Conservation (phyloP, 2,888 invertebrate species). For the Conops quadrifasciatus region DNA sequence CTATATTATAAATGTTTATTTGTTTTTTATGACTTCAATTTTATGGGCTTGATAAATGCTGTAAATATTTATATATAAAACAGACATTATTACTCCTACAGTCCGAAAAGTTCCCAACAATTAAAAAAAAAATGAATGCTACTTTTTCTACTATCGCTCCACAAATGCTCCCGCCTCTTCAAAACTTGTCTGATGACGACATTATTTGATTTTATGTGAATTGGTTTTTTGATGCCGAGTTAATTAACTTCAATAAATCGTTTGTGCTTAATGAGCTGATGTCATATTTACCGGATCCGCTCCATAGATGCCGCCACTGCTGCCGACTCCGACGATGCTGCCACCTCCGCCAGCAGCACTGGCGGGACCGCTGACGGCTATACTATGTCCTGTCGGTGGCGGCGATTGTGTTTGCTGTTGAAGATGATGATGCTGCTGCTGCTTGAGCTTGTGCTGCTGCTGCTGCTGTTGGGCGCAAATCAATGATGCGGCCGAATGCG, state of each 20-base stretch:
- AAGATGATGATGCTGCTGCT: constrained; percentile 26
- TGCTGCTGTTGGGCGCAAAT: constrained; percentile 45
- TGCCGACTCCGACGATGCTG: constrained; percentile 54
- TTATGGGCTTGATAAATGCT: too few species aligned
- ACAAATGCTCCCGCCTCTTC: too few species aligned
- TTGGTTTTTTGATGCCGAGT: too few species aligned
- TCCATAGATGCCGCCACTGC: constrained; percentile 45
- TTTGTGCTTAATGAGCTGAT: not conserved
- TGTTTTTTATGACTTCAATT: too few species aligned
- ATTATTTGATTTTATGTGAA: too few species aligned
- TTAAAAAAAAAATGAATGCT: too few species aligned
- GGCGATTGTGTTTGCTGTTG: constrained; percentile 46
- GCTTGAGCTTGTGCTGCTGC: constrained; percentile 44
- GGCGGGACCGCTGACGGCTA: constrained; percentile 39
- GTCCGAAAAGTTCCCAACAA: too few species aligned
- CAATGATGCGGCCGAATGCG: constrained; percentile 43
- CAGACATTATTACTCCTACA: too few species aligned
- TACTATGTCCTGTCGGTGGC: constrained; percentile 40
- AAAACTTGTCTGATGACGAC: too few species aligned
- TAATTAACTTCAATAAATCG: constrained; percentile 32
- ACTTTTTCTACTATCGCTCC: too few species aligned
- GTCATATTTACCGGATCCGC: constrained; percentile 60
- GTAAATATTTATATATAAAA: too few species aligned
- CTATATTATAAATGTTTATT: too few species aligned
- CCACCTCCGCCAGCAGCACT: constrained; percentile 50